phyloP scores from a whole-genome alignment of 2,113 vertebrate genomes.

The Hippoglossus stenolepis region DNA sequence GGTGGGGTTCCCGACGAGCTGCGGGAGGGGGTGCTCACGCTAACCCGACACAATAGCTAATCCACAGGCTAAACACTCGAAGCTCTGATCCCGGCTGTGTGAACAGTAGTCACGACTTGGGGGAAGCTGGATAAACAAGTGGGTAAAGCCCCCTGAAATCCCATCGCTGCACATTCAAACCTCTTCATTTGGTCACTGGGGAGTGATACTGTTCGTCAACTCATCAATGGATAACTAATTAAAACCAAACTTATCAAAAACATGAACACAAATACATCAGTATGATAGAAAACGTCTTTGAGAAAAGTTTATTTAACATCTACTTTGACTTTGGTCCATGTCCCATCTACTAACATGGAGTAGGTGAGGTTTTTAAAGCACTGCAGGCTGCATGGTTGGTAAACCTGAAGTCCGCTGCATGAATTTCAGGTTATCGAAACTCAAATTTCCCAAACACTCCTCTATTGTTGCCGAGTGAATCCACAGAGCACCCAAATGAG shows the following conservation, averaged over 20 bases:
- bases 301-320: too few relatives aligned
- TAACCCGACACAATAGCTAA: slow-evolving; percentile 59
- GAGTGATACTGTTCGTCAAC: background rate
- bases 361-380: background rate
- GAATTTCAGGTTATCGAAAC: background rate
- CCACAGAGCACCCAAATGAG: background rate
- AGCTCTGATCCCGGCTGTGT: slow-evolving; percentile 63
- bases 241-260: background rate
- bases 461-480: background rate
- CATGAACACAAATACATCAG: too few relatives aligned
- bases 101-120: slow-evolving; percentile 63
- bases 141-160: background rate
- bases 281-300: too few relatives aligned
- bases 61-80: slow-evolving; percentile 70
- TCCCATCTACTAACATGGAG: too few relatives aligned
- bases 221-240: background rate
- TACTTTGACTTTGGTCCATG: too few relatives aligned
- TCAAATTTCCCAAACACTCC: background rate
- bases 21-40: slow-evolving; percentile 9
- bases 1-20: slow-evolving; percentile 1
- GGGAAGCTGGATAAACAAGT: slow-evolving; percentile 52
- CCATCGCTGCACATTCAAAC: background rate
- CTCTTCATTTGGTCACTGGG: background rate
- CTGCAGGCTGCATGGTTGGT: background rate
- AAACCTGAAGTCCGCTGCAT: background rate